phyloP scores from a whole-genome alignment of 2,888 invertebrate genomes.

The Drosophila nigricruria region DNA sequence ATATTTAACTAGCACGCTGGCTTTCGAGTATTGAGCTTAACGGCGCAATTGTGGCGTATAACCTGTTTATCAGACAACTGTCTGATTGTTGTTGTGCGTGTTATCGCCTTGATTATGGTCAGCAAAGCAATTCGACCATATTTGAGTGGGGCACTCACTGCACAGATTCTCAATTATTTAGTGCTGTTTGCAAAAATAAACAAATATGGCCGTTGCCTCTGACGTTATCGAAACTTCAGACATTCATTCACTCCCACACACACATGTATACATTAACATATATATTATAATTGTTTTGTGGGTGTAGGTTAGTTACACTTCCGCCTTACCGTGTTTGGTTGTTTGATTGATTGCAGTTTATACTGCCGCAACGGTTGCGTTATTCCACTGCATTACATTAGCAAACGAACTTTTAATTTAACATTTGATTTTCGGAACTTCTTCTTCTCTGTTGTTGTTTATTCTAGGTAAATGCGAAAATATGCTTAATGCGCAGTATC shows the following conservation, averaged over 20 bases:
- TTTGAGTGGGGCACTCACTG: conserved; percentile 28
- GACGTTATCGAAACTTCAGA: conserved; percentile 16
- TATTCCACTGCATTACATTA: conserved; percentile 19
- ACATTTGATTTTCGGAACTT: conserved; percentile 20
- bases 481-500: conserved; percentile 62
- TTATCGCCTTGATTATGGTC: conserved; percentile 50
- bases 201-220: conserved; percentile 58
- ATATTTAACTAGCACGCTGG: conserved; percentile 5
- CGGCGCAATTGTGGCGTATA: conserved; percentile 34
- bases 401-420: neutral
- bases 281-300: conserved; percentile 13
- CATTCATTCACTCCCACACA: neutral
- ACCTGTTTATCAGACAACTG: conserved; percentile 36
- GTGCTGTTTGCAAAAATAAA: conserved; percentile 57
- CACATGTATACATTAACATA: neutral
- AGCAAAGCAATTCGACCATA: conserved; percentile 30
- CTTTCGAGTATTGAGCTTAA: neutral
- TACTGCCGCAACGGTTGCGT: neutral
- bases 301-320: conserved; percentile 62
- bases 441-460: conserved; percentile 7
- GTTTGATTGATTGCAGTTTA: conserved; percentile 20
- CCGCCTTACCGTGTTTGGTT: conserved; percentile 45
- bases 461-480: conserved; percentile 37
- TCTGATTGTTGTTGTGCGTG: conserved; percentile 13
- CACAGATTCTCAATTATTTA: conserved; percentile 50